A percentile compares a stretch with the other conserved stretches of the same genome.
These are phyloP conservation scores for Chirona hameri DNA, from an alignment of 2,888 invertebrate species.

Conservation along the genomic window DNA sequence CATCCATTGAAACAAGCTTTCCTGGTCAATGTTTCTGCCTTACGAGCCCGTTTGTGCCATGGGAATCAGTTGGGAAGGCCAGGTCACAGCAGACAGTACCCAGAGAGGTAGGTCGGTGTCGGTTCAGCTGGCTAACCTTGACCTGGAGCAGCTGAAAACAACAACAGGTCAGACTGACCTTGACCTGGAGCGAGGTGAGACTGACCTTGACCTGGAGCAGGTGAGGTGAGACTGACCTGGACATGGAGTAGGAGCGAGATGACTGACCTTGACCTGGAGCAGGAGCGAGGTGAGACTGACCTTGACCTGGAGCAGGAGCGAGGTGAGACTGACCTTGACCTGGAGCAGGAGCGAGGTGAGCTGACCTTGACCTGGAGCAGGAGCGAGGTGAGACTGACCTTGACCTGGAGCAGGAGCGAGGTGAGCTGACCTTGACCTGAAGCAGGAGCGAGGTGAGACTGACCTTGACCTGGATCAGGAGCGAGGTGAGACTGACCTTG, in stretches of 20 bases:
- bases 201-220: not conserved
- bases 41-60: no score
- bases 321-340: conserved; percentile 80
- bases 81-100: no score
- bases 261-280: not conserved
- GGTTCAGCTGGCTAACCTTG: not conserved
- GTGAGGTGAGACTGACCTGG: not conserved
- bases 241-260: not conserved
- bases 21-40: no score
- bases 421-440: not conserved
- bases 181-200: not conserved
- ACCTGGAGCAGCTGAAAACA: not conserved
- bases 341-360: conserved; percentile 55
- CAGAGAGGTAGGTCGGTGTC: no score
- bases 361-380: not conserved
- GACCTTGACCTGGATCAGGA: not conserved
- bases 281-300: conserved; percentile 46
- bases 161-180: not conserved
- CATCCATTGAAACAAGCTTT: no score
- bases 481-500: not conserved
- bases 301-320: conserved; percentile 83
- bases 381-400: not conserved
- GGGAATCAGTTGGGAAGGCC: no score
- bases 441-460: not conserved
- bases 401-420: not conserved